Evolutionary conservation across 2,888 invertebrate genomes (phyloP).

Genomic region (Chrysolina oricalcia): DNA sequence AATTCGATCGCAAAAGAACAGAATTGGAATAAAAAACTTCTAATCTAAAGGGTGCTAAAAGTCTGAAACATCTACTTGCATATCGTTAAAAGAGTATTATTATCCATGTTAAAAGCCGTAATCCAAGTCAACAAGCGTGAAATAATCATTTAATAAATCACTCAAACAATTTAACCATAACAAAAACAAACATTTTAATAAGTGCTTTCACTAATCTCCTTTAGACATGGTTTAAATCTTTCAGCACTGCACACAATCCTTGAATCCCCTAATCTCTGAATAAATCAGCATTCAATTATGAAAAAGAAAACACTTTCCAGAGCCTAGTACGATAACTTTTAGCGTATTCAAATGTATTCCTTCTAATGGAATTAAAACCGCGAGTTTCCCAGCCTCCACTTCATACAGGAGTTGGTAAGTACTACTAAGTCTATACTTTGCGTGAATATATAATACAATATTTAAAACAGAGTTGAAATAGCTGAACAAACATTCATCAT

Average conservation of each 20-base stretch:
- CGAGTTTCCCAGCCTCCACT: conserved; percentile 35
- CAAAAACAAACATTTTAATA: conserved; percentile 54
- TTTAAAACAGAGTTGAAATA: too few species aligned
- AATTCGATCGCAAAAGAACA: too few species aligned
- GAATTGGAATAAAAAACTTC: too few species aligned
- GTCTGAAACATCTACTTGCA: conserved; percentile 49
- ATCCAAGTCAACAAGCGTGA: conserved; percentile 51
- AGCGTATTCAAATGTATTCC: conserved; percentile 42
- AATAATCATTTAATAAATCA: conserved; percentile 54
- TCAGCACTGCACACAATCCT: conserved; percentile 52
- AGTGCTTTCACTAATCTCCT: conserved; percentile 50
- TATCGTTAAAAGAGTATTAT: conserved; percentile 39
- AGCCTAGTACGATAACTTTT: conserved; percentile 41
- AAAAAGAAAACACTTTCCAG: conserved; percentile 46
- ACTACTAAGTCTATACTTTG: too few species aligned
- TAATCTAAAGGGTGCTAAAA: not conserved
- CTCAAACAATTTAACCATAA: conserved; percentile 55
- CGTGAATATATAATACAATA: too few species aligned
- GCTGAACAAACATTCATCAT: too few species aligned
- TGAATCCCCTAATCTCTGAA: conserved; percentile 48
- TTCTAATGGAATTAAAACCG: conserved; percentile 41
- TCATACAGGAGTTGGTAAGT: conserved; percentile 39
- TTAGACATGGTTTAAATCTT: conserved; percentile 53
- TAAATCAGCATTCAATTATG: conserved; percentile 50
- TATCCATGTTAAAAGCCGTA: conserved; percentile 53